Evolutionary conservation across 2,888 invertebrate species (phyloP), one percentile per base, ranked within the genome.

Genomic region (Listrodromus nycthemerus): DNA sequence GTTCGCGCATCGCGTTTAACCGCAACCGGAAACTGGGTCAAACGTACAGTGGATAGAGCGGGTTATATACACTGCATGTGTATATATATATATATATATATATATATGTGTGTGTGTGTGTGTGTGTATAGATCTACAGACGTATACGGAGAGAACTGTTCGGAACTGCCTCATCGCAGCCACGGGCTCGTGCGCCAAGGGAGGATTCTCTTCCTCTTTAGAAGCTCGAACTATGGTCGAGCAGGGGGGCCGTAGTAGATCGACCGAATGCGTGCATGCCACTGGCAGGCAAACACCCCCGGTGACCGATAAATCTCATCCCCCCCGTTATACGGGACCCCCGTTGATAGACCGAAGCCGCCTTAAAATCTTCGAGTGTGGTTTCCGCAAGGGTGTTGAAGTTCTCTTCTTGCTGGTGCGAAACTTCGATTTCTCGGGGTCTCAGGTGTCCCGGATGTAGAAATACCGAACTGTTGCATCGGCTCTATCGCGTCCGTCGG

Each of bases 171-270:
- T 76, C 67, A 67, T 76, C 30, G 69, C 61, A 24, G 45, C 71
- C 30, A 52, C 78, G 61, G 77, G 67, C 55, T 86, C 81, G 83
- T 86, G 85, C 81, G 69, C 80, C 71, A 75, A 85, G 85, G 80
- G 85, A 84, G 80, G 63, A 65, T 67, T 77, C 80, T 80, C 79
- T 27, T 16, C 30, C 78, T 74, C 41, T 73, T 45, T 52, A 41
- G 33, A n/a, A 78, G 65, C 16, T n/a, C 58, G 58, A 75, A 80
- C 65, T 48, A 50, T 67, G 33, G 55, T 61, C 71, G 70, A 33
- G 78, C 75, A 55, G 55, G 24, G 24, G 70, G 52, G 71, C 63
- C 61, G 73, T 52, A 41, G 61, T 45, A 66, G 61, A 78, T 66
- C 63, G 67, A 77, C 37, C 75, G 81, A 82, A 50, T 63, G 55